phyloP scores from a whole-genome alignment of 2,113 vertebrate genomes.

The Sclerurus mexicanus region DNA sequence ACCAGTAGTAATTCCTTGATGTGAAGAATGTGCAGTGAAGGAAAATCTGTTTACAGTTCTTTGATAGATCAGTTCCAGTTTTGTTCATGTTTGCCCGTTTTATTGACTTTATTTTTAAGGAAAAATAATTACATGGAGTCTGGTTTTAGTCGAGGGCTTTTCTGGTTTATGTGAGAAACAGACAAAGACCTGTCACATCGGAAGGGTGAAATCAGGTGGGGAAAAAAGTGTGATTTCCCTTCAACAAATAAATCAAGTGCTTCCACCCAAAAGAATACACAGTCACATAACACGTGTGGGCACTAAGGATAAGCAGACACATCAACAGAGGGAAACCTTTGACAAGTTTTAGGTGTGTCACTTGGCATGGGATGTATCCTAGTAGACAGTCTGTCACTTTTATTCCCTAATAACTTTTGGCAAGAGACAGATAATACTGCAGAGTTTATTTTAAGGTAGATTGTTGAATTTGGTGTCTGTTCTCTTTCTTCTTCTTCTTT shows the following conservation, averaged over 20 bases:
- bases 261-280: not conserved
- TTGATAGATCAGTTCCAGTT: conserved; percentile 27
- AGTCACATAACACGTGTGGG: not conserved
- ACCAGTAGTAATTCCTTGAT: not conserved
- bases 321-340: conserved; percentile 14
- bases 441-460: conserved; percentile 26
- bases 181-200: not conserved
- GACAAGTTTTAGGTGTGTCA: not conserved
- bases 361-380: conserved; percentile 18
- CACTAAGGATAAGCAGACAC: not conserved
- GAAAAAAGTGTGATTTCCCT: conserved; percentile 2
- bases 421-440: not conserved
- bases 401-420: conserved; percentile 29
- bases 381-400: conserved; percentile 19
- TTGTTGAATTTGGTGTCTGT: not conserved
- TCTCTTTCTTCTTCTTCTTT: not conserved
- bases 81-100: not conserved
- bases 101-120: conserved; percentile 29
- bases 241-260: conserved; percentile 39
- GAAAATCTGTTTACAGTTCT: conserved; percentile 9
- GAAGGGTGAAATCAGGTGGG: not conserved
- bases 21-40: conserved; percentile 3
- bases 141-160: conserved; percentile 12
- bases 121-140: not conserved
- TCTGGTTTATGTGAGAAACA: conserved; percentile 8